Evolutionary conservation across 1,140 invertebrate genomes (phyloP).

Genomic region (Acromyrmex charruanus): DNA sequence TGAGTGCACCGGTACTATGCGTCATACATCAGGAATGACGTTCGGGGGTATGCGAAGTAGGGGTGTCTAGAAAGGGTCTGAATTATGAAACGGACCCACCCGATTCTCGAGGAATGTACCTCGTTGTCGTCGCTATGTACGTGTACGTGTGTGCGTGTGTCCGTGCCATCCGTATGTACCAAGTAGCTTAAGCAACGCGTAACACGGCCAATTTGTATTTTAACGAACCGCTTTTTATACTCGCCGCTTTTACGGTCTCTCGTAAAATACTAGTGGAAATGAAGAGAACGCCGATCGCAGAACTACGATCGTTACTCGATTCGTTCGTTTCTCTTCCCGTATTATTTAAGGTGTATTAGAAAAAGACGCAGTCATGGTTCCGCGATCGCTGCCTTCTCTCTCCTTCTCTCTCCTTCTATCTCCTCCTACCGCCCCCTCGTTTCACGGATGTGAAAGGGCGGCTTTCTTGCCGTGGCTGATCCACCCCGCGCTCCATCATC

Average conservation of each 20-base stretch:
- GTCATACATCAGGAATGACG: constrained; percentile 68
- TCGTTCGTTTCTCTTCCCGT: neutral
- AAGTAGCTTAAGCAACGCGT: constrained; percentile 42
- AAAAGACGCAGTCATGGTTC: neutral
- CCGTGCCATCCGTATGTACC: neutral
- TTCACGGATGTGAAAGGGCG: constrained; percentile 40
- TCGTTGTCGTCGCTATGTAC: neutral
- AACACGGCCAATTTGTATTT: constrained; percentile 57
- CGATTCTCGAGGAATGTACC: constrained; percentile 61
- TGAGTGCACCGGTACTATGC: constrained; percentile 64
- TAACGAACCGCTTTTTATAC: constrained; percentile 65
- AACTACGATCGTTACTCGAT: constrained; percentile 42
- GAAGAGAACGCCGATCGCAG: constrained; percentile 38
- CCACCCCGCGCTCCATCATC: constrained; percentile 52
- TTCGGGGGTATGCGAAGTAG: constrained; percentile 62
- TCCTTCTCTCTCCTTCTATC: neutral
- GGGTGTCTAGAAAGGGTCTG: constrained; percentile 82
- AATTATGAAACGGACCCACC: constrained; percentile 83
- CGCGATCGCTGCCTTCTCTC: neutral
- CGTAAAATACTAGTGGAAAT: constrained; percentile 43
- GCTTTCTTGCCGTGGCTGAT: constrained; percentile 15
- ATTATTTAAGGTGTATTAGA: neutral
- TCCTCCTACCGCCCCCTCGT: neutral
- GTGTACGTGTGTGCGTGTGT: neutral
- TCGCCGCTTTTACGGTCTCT: constrained; percentile 44